Evolutionary conservation across 2,797 vertebrate genomes (phyloP), one percentile per base, ranked within the genome.

Genomic region (Mastacembelus armatus): DNA sequence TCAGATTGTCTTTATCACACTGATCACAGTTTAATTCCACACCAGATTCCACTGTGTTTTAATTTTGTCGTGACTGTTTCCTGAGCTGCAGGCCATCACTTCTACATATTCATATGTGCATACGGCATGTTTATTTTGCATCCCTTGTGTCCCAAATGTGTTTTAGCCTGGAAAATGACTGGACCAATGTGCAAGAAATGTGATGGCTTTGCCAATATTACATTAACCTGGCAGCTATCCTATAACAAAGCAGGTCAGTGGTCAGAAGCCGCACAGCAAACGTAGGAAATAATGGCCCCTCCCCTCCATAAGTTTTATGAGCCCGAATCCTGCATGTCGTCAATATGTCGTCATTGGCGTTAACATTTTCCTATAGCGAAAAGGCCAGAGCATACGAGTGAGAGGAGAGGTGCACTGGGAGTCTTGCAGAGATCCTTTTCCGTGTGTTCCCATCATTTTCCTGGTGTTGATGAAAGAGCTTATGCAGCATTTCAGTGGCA

Each of bases 141-240:
- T 35, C 19, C 38, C 16, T 12, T 19, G 58, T 11, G 21, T 78
- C 69, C 94, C 90, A 10, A 85, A 90, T 76, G 89, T 93, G 51
- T 93, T 64, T 93, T 32, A 92, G 91, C 48, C 89, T 83, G 22
- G 93, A 92, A 64, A 93, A 95, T 70, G 93, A 92, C 66, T 91
- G 94, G 93, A 91, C 75, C 74, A 95, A 91, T 88, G 93, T 94
- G 42, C 92, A 89, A 0, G 93, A 95, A 71, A 94, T 93, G 56
- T 87, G 94, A 11, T 80, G 88, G 27, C 95, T 93, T 45, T 94
- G 94, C 86, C 95, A 95, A 63, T 93, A 95, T 68, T 95, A 94
- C 90, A 95, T 95, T 89, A 96, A 95, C 74, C 85, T 95, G 77
- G 93, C 94, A 52, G 94, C 93, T 62, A 88, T 93, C 47, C 64